These are phyloP conservation scores for Drosophila cyrtoloma DNA, from an alignment of 2,888 invertebrate genomes.

Conservation along the genomic window DNA sequence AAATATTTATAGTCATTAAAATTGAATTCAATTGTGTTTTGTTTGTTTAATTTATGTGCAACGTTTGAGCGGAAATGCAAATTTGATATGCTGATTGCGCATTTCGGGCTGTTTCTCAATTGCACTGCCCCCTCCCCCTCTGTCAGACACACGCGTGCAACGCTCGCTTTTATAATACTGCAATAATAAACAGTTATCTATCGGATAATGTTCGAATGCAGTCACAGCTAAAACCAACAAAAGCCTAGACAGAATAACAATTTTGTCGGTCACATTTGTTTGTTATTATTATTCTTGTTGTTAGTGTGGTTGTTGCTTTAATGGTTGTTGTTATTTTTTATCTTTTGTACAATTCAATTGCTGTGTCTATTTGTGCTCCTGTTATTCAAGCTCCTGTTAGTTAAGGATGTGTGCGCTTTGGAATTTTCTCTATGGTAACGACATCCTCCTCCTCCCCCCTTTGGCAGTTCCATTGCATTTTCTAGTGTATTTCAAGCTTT, in stretches of 20 bases:
- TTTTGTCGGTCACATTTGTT: constrained; percentile 34
- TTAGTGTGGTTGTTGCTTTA: not conserved
- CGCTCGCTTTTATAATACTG: constrained; percentile 32
- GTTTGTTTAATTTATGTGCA: constrained; percentile 38
- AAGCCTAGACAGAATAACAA: constrained; percentile 28
- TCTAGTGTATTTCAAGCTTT: constrained; percentile 7
- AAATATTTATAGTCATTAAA: constrained; percentile 66
- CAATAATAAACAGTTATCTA: constrained; percentile 53
- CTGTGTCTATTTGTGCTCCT: not conserved
- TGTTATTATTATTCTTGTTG: constrained; percentile 11
- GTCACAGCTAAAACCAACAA: constrained; percentile 40
- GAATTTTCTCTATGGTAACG: constrained; percentile 15
- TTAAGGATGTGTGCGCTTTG: constrained; percentile 18
- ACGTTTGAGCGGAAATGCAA: constrained; percentile 44
- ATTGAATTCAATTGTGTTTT: constrained; percentile 32
- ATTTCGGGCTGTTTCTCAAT: constrained; percentile 20
- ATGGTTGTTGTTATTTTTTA: constrained; percentile 12
- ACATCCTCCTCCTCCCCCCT: not conserved
- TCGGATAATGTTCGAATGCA: constrained; percentile 13
- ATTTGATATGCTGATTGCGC: constrained; percentile 53
- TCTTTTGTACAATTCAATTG: constrained; percentile 31
- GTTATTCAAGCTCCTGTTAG: not conserved
- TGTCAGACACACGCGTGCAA: not conserved
- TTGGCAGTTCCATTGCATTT: not conserved
- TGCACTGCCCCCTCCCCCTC: too few species aligned